phyloP scores from a whole-genome alignment of 2,113 vertebrate species.

The Dissostichus mawsoni region DNA sequence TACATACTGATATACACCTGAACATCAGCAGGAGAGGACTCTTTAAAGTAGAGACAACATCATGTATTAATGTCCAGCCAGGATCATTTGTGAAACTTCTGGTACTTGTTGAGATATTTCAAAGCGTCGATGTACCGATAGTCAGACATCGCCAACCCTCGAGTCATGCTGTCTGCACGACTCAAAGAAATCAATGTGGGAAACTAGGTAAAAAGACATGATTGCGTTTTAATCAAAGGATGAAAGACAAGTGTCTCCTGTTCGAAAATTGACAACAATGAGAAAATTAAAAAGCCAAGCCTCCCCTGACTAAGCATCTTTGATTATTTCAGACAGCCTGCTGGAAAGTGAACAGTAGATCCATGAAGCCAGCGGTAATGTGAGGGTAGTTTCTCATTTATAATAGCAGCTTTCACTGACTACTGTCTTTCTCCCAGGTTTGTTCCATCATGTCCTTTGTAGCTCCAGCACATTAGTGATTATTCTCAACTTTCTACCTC shows the following conservation, averaged over 20 bases:
- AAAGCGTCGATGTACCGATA: too few species aligned
- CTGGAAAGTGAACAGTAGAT: conserved; percentile 23
- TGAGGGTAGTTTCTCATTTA: conserved; percentile 18
- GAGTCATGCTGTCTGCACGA: too few species aligned
- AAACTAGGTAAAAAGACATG: neutral
- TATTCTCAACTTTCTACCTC: conserved; percentile 21
- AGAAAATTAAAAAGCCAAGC: neutral
- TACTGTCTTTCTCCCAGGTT: conserved; percentile 6
- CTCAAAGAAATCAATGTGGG: neutral
- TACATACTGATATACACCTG: too few species aligned
- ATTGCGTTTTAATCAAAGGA: neutral
- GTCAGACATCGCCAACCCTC: too few species aligned
- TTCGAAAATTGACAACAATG: neutral
- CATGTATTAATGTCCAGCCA: too few species aligned
- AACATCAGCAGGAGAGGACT: too few species aligned
- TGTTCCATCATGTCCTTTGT: conserved; percentile 34
- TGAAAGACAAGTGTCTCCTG: neutral
- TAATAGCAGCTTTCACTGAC: conserved; percentile 38
- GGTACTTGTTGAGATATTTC: too few species aligned
- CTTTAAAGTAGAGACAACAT: too few species aligned
- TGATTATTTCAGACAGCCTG: conserved; percentile 6
- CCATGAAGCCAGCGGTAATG: neutral
- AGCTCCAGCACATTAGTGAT: conserved; percentile 25
- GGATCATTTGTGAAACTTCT: too few species aligned
- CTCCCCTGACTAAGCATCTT: neutral